phyloP scores from a whole-genome alignment of 2,113 vertebrate species.

The Ranitomeya imitator region DNA sequence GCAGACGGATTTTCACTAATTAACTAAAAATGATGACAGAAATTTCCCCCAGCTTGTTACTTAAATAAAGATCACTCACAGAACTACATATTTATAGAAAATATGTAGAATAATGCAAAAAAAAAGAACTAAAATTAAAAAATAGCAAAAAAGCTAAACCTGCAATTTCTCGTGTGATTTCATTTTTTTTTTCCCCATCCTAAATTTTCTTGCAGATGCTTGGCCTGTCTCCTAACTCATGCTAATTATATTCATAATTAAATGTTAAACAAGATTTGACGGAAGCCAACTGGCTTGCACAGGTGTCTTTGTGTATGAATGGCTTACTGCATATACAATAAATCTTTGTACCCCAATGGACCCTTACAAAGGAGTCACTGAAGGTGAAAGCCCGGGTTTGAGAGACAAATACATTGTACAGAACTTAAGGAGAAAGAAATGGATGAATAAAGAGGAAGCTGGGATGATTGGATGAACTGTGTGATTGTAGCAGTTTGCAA shows the following conservation, averaged over 20 bases:
- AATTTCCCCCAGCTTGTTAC: neutral
- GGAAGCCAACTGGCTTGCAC: conserved; percentile 79
- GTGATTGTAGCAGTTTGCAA: neutral
- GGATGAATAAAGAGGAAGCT: neutral
- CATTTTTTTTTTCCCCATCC: conserved; percentile 56
- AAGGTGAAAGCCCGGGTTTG: conserved; percentile 37
- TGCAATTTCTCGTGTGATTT: conserved; percentile 57
- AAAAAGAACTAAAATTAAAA: conserved; percentile 15
- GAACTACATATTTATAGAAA: conserved; percentile 19
- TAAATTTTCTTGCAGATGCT: conserved; percentile 75
- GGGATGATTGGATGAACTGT: neutral
- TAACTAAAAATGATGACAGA: conserved; percentile 29
- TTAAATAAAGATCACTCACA: conserved; percentile 27
- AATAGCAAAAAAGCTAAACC: conserved; percentile 30
- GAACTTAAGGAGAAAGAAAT: neutral
- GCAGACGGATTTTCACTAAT: conserved; percentile 22
- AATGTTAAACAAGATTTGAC: conserved; percentile 74
- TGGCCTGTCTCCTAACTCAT: conserved; percentile 79
- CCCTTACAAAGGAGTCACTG: conserved; percentile 47
- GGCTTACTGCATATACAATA: conserved; percentile 72
- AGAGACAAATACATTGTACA: conserved; percentile 22
- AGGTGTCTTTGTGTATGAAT: conserved; percentile 77
- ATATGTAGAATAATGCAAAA: conserved; percentile 24
- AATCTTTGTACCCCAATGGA: conserved; percentile 71
- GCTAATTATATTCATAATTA: conserved; percentile 82